A percentile compares a stretch with the other conserved stretches of the same genome.
These are phyloP conservation scores for Exephanes ischioxanthus DNA, from an alignment of 2,888 invertebrate genomes.

Conservation along the genomic window DNA sequence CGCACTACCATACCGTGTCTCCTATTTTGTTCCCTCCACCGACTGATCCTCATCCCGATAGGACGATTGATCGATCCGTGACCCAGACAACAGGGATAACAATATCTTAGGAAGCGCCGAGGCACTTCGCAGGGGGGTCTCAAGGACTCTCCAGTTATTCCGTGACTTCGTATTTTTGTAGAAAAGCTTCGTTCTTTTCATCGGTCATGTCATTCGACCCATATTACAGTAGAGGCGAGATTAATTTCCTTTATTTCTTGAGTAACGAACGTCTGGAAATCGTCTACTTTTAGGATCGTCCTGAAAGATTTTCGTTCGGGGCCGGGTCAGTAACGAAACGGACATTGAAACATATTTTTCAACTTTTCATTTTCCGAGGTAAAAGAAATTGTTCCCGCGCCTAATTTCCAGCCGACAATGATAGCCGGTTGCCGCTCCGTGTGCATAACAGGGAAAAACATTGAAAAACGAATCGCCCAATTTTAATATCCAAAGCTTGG, in stretches of 20 bases:
- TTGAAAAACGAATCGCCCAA: not conserved
- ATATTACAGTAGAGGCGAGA: not conserved
- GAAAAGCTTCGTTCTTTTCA: not conserved
- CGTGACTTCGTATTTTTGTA: constrained; percentile 10
- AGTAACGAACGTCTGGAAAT: not conserved
- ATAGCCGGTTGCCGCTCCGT: not conserved
- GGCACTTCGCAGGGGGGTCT: not conserved
- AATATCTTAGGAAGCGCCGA: not conserved
- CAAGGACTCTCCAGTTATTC: constrained; percentile 24
- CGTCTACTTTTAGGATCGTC: not conserved
- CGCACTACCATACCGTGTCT: not conserved
- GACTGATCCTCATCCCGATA: constrained; percentile 32
- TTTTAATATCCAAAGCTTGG: not conserved
- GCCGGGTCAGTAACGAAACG: no score
- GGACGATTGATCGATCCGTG: constrained; percentile 31
- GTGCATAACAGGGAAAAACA: not conserved
- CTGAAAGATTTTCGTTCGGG: no score
- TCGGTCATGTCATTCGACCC: not conserved
- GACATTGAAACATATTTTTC: no score
- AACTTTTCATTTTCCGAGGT: no score
- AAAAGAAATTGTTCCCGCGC: not conserved
- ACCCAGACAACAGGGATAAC: constrained; percentile 13
- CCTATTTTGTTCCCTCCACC: not conserved
- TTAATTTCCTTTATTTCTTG: not conserved
- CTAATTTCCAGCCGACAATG: not conserved